Percentiles rank a stretch among this genome's conserved stretches.
Conservation (phyloP, 53 echinoderm and acorn worm species). For the Actinopyga echinites region DNA sequence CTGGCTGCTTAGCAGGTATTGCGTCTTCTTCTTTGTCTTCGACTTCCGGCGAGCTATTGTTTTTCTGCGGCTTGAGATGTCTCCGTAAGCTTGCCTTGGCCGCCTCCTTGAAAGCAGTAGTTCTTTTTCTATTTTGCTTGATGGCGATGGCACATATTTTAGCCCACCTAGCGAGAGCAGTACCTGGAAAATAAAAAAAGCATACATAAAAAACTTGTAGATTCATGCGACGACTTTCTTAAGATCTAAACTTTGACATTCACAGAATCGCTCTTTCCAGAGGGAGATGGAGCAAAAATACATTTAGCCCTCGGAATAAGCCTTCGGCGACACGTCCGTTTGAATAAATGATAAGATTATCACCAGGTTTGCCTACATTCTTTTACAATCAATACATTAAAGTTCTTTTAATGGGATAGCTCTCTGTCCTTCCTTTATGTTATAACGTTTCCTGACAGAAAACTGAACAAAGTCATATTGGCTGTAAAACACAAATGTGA, state of each 20-base stretch:
- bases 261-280: too few relatives aligned
- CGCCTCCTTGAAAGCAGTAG: constrained; percentile 28
- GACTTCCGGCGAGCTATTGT: neutral
- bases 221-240: too few relatives aligned
- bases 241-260: neutral
- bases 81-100: constrained; percentile 19
- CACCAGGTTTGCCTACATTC: too few relatives aligned
- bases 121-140: constrained; percentile 35
- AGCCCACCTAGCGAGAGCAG: constrained; percentile 42
- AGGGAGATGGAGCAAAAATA: neutral
- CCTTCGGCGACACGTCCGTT: too few relatives aligned
- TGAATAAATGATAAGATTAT: too few relatives aligned
- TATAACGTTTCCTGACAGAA: too few relatives aligned
- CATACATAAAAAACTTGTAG: neutral
- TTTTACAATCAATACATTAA: too few relatives aligned
- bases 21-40: neutral
- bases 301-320: neutral
- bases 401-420: too few relatives aligned
- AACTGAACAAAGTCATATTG: too few relatives aligned
- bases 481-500: too few relatives aligned
- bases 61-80: constrained; percentile 27
- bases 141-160: constrained; percentile 50
- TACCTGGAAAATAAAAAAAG: constrained; percentile 20
- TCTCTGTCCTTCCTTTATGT: too few relatives aligned
- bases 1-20: neutral